A percentile compares a stretch with the other conserved stretches of the same genome.
These are phyloP conservation scores for Lepus timidus DNA, from an alignment of 2,113 vertebrate species.

Conservation along the genomic window DNA sequence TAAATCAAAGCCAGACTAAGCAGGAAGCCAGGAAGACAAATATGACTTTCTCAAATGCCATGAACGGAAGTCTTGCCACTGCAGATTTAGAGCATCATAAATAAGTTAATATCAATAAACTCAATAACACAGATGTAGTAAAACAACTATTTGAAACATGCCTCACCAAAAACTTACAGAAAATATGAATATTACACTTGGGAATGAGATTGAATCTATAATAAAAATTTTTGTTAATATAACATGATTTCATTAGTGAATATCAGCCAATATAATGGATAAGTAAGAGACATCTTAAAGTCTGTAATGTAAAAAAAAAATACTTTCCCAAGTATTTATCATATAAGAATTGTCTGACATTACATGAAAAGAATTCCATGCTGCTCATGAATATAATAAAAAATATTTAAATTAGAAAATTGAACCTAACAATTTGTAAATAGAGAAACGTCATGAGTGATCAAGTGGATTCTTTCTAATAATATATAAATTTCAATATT, in stretches of 20 bases:
- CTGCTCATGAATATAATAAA: background rate
- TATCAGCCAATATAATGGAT: background rate
- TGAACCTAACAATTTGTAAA: background rate
- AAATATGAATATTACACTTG: background rate
- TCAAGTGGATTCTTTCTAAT: background rate
- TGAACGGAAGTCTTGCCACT: background rate
- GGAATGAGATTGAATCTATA: background rate
- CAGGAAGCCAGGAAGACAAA: background rate
- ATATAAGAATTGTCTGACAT: background rate
- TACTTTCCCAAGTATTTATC: background rate
- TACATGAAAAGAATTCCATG: background rate
- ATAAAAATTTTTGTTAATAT: background rate
- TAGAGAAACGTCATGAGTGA: background rate
- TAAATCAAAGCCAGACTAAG: background rate
- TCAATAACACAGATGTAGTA: background rate
- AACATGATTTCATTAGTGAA: background rate
- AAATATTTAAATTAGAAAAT: background rate
- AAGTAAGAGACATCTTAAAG: background rate
- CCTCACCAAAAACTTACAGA: background rate
- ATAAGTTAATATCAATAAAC: background rate
- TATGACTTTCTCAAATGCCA: background rate
- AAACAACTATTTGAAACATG: background rate
- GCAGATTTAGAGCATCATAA: background rate
- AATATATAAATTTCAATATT: background rate
- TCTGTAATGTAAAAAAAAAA: background rate